A percentile compares a stretch with the other conserved stretches of the same genome.
Conservation (phyloP, 35 echinoderm and acorn worm genomes). For the Strongylocentrotus purpuratus region DNA sequence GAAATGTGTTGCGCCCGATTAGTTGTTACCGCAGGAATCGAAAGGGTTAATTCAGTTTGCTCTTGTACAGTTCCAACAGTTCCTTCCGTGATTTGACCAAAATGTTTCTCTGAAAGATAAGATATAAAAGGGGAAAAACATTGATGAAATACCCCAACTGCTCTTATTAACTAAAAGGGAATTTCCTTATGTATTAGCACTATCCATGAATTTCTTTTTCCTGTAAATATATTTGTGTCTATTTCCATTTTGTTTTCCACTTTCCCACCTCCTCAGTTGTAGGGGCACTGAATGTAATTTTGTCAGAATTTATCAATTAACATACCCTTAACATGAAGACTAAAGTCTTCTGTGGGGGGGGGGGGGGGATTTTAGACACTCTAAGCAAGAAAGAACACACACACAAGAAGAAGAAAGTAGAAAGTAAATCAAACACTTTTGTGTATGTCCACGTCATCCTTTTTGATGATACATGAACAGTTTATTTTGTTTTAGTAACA, state of each 20-base stretch:
- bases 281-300: no score
- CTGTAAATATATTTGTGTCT: neutral
- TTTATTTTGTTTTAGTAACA: no score
- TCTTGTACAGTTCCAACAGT: neutral
- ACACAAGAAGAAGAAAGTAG: no score
- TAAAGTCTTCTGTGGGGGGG: no score
- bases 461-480: no score
- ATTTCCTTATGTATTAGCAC: neutral
- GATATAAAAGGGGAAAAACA: neutral
- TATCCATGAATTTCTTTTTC: neutral
- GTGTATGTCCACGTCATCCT: no score
- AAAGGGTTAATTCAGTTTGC: neutral
- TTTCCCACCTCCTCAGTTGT: neutral
- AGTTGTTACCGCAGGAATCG: neutral
- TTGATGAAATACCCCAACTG: neutral
- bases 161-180: neutral
- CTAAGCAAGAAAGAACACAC: no score
- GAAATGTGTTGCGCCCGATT: neutral
- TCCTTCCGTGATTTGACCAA: neutral
- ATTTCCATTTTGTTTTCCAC: neutral
- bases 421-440: no score
- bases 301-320: no score
- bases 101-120: constrained; percentile 12
- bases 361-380: no score
- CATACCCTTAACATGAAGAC: no score